Conservation (phyloP, 2,797 vertebrate genomes). For the Melanotaenia boesemani region DNA sequence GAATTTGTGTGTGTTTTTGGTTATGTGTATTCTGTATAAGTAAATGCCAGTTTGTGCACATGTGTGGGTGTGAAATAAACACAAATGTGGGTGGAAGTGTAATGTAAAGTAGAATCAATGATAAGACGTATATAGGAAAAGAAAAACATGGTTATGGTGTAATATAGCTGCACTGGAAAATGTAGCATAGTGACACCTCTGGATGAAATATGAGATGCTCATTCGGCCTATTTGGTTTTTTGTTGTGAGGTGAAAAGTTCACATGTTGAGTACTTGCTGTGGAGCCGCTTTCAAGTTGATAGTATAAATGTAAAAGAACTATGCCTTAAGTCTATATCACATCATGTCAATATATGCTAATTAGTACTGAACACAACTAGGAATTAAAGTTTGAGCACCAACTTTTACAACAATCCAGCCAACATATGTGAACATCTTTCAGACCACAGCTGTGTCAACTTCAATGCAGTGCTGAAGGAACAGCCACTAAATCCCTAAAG, state of each 20-base stretch:
- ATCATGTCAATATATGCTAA: background rate
- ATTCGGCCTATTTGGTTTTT: conserved; percentile 9
- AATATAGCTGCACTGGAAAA: conserved; percentile 8
- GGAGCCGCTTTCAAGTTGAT: background rate
- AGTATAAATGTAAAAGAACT: background rate
- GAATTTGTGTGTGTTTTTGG: conserved; percentile 19
- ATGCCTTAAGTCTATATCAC: background rate
- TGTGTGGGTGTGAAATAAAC: conserved; percentile 32
- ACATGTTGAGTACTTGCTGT: background rate
- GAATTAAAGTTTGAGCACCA: background rate
- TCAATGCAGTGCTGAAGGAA: background rate
- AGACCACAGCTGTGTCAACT: background rate
- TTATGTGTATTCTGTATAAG: background rate
- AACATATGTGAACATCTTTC: too few relatives aligned
- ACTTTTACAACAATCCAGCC: too few relatives aligned
- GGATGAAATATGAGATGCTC: conserved; percentile 17
- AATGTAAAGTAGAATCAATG: conserved; percentile 6
- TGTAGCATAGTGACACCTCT: background rate
- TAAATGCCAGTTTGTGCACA: conserved; percentile 12
- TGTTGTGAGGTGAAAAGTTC: conserved; percentile 5
- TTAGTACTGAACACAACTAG: background rate
- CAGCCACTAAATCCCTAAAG: background rate
- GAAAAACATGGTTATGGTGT: background rate
- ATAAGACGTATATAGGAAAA: conserved; percentile 24
- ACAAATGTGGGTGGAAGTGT: conserved; percentile 1